Base-by-base conservation (phyloP, 2,888 invertebrate genomes). In the Tenthredo distinguenda region DNA sequence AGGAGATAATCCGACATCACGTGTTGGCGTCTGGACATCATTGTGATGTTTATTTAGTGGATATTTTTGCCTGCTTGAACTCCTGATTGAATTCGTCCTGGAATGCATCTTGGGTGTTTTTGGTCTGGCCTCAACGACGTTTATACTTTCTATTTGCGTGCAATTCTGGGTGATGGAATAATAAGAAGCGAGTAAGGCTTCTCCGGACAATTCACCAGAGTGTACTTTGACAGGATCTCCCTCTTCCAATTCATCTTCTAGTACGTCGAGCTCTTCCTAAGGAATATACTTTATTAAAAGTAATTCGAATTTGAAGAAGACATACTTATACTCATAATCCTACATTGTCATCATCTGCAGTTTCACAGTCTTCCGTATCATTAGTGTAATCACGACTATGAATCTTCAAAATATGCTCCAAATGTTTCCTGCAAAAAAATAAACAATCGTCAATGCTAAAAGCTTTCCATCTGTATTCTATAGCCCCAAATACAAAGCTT, bases 161-260 rank as follows among this genome's bases (percentile, higher is more conserved):
- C 84, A 21, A 47, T 21, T 87, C 3, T 86, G 74, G 47, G 86
- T 34, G 55, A 89, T 65, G 5, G 89, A 88, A 43, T 92, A 92
- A 87, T 88, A 90, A 4, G 90, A 88, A n/a, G 89, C 88, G 31
- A 93, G 88, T 72, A 93, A 87, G 21, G 89, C 88, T 86, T 93
- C 93, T 7, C 93, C 93, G 47, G 89, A 90, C 43, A 92, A 87
- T 86, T 92, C 93, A 10, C 89, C 92, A 4, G 88, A 84, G 65
- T 90, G 88, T 84, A 89, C 89, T 87, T 90, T 90, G 0, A 92
- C 89, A 26, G 92, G 92, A 87, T 93, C 93, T 81, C 91, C 88
- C 85, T 92, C 91, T 43, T 93, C 93, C 58, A 93, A 85, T 86
- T 93, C 91, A 82, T 90, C 90, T 86, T 93, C 93, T 74, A 93